Evolutionary conservation across 2,113 vertebrate species (phyloP), one percentile per base, ranked within the genome.

Genomic region (Hemicordylus capensis): DNA sequence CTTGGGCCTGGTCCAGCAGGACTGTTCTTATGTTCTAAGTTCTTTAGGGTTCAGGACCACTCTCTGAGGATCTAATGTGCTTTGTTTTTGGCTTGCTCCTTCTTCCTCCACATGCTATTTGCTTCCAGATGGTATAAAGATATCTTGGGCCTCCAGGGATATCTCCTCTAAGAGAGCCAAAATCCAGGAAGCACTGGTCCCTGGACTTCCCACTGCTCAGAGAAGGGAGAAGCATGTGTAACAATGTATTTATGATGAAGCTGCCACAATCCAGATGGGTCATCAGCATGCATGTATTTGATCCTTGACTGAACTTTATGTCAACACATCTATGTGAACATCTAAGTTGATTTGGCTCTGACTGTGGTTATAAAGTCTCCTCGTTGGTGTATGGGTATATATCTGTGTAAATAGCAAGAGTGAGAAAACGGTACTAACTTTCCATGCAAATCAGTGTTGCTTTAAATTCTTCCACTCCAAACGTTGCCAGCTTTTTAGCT

Each of bases 341-440:
- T n/a, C n/a, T n/a, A n/a, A 39, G 61, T 59, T 85, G 78, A 78
- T 85, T 85, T 85, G 76, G 28, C 75, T 85, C 64, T 64, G 59
- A 37, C 75, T 85, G 83, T 78, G 75, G 44, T 48, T 64, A 76
- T 70, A 51, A 31, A 4, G 51, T 78, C 70, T 78, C 39, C 39
- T 77, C 39, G 56, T 78, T 34, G 69, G 51, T 78, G 39, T 78
- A 37, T 69, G 37, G n/a, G 28, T 54, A 12, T 48, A 26, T 48
- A 14, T 56, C 37, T 70, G 63, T 85, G 75, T 69, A 85, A 85
- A 85, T 85, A 85, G 64, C 39, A 78, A 59, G 51, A 66, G 42
- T 39, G 37, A n/a, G n/a, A 51, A 63, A 80, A 51, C 64, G 67
- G 2, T 1, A 26, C 46, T 76, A 86, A 37, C 73, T 83, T 85